Evolutionary conservation across 2,113 vertebrate species (phyloP), one percentile per base, ranked within the genome.

Genomic region (Tauraco erythrolophus): DNA sequence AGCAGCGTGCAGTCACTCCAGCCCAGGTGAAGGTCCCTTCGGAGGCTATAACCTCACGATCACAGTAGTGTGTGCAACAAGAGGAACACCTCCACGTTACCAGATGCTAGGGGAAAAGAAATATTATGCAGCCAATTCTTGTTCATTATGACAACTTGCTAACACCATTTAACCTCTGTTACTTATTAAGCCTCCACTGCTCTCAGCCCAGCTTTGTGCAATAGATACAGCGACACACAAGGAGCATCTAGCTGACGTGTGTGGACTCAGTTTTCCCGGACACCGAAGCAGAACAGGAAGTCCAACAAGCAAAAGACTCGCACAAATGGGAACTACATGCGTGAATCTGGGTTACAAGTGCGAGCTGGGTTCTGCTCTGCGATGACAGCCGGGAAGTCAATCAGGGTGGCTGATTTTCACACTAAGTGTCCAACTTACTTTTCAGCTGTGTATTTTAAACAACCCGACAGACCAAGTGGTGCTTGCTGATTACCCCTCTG

Each of bases 341-440:
- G 8, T 0, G 0, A 48, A 28, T 2, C 1, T 0, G 30, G 53
- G 14, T 71, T 33, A 2, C 0, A 35, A 37, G 31, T 3, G 7
- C 56, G 53, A 31, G 43, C 37, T 33, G 50, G 11, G 9, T 27
- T 92, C 61, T 64, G 30, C 48, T 72, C 65, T 33, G 11, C 56
- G 23, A 1, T 88, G 62, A 53, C 25, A 27, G 23, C 62, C 4
- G 9, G 57, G 65, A 82, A 41, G 24, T 13, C 35, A 66, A 8
- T 0, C 41, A 9, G 7, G 50, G 43, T 22, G 64, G 80, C 39
- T 57, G 11, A 80, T 53, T 39, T 56, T 81, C 74, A 81, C 45
- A 33, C 57, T 25, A 1, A 30, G 39, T 6, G 18, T 28, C 43
- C 56, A 72, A 11, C 13, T 51, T 15, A 4, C 12, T 75, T 60